Base-by-base conservation (phyloP, 2,797 vertebrate species). In the Squalus acanthias region DNA sequence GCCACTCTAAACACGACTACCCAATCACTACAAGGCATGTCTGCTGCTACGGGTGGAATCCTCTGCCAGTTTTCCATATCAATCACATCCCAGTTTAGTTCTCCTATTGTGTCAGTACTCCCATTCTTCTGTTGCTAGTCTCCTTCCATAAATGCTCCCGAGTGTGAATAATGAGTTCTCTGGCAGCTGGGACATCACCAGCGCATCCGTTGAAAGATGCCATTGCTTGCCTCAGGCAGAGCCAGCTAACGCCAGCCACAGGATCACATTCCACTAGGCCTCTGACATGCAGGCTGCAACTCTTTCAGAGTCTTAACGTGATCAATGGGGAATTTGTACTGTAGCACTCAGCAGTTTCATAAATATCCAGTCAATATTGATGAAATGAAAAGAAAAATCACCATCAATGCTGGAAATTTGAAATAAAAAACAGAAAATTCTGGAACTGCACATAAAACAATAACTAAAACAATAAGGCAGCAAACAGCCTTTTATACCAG, bases 121-220 rank as follows among this genome's bases (percentile, higher is more conserved):
- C 24, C 70, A 76, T 95, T 76, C 94, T 95, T 76, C 72, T 76
- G 53, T 74, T 76, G 70, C 50, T 57, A 7, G 94, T 17, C 50
- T 17, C 15, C 53, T 76, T 76, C 69, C 72, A 53, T 76, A 60
- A 95, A 95, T 74, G 94, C 53, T 95, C 94, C 39, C 15, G 69
- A n/a, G 15, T 76, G 94, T 95, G 94, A 95, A 95, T 95, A 60
- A 95, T 76, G 70, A 76, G 69, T 95, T 95, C 94, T 76, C 94
- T 76, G 94, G 96, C 96, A 97, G 95, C 96, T 96, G 79, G 96
- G 96, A 96, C 88, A 57, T 96, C 93, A 12, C 97, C 96, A 96
- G 96, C 91, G 96, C 96, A 96, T 96, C 82, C 96, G 96, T 96
- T 97, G 96, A 97, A 96, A 95, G 93, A 82, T 96, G 91, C 97